A percentile compares a stretch with the other conserved stretches of the same genome.
These are phyloP conservation scores for Adoxophyes honmai DNA, from an alignment of 1,140 invertebrate species.

Conservation along the genomic window DNA sequence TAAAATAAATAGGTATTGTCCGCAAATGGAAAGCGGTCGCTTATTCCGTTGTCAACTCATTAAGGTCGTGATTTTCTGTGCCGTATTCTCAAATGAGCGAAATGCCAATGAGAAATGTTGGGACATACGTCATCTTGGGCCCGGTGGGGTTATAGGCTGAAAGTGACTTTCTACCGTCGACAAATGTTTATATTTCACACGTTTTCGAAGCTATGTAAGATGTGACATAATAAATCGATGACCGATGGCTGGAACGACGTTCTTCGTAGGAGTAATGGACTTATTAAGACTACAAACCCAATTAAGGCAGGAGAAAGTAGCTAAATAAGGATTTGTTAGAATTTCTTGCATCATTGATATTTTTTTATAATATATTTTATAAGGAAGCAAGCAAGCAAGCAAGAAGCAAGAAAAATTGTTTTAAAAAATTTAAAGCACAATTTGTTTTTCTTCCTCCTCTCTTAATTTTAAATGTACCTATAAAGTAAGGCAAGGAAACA, in stretches of 20 bases:
- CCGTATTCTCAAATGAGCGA: not conserved
- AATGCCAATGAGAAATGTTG: not conserved
- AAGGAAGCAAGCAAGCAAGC: too few species aligned
- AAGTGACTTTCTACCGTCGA: slow-evolving; percentile 1
- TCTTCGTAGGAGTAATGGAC: too few species aligned
- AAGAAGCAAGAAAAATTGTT: too few species aligned
- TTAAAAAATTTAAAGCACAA: too few species aligned
- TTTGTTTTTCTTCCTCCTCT: too few species aligned
- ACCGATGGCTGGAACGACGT: not conserved
- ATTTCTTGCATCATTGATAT: too few species aligned
- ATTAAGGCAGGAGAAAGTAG: too few species aligned
- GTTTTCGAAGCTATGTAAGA: slow-evolving; percentile 37
- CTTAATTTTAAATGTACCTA: too few species aligned
- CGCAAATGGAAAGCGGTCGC: slow-evolving; percentile 2
- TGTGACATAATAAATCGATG: slow-evolving; percentile 26
- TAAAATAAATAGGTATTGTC: slow-evolving; percentile 15
- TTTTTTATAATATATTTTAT: too few species aligned
- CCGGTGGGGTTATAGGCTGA: slow-evolving; percentile 4
- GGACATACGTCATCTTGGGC: not conserved
- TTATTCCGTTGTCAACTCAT: slow-evolving; percentile 11
- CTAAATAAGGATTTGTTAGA: too few species aligned
- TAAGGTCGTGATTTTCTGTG: slow-evolving; percentile 1
- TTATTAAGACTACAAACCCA: too few species aligned
- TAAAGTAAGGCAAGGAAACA: too few species aligned
- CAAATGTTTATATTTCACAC: slow-evolving; percentile 45